Base-by-base conservation (phyloP, 2,888 invertebrate genomes). In the Drosophila cognata region DNA sequence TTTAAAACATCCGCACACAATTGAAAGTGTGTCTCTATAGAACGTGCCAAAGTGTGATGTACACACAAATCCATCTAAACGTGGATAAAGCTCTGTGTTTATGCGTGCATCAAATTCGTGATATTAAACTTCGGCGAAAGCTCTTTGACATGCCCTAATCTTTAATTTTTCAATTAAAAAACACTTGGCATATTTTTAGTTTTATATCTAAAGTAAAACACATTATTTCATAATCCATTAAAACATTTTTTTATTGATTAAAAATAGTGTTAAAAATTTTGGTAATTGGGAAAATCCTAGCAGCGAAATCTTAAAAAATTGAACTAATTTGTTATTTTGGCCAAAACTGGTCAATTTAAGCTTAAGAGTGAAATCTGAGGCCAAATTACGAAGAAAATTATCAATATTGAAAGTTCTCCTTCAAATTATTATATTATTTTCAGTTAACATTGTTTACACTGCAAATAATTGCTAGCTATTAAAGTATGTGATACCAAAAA, bases 1-100 rank as follows among this genome's bases (percentile, higher is more conserved):
- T 84, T 87, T 71, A 79, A 82, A 75, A 67, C 72, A 53, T 75
- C 31, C 58, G 38, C 51, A 56, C 65, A 53, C 66, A 64, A 58
- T 63, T 52, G 52, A 59, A 52, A 69, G 58, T 55, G 31, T 64
- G 61, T 41, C 43, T 59, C 43, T 61, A 59, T 48, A 59, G 61
- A 48, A 77, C 52, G 66, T 77, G 80, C 70, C 62, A 58, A 55
- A 64, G 58, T 65, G 57, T 43, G 51, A 21, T 63, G 18, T 61
- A 55, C 16, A 7, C 61, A 57, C 56, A 64, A 38, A 29, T n/a
- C 64, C 16, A 52, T 36, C 8, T 41, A 35, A 58, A 25, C 38
- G 46, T 61, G 57, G n/a, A 16, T 48, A 13, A 29, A 53, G 36
- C 8, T 41, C 31, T 16, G n/a, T 29, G 81, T 76, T 80, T 48